Evolutionary conservation across 2,797 vertebrate species (phyloP), one percentile per base, ranked within the genome.

Genomic region (Pterois miles): DNA sequence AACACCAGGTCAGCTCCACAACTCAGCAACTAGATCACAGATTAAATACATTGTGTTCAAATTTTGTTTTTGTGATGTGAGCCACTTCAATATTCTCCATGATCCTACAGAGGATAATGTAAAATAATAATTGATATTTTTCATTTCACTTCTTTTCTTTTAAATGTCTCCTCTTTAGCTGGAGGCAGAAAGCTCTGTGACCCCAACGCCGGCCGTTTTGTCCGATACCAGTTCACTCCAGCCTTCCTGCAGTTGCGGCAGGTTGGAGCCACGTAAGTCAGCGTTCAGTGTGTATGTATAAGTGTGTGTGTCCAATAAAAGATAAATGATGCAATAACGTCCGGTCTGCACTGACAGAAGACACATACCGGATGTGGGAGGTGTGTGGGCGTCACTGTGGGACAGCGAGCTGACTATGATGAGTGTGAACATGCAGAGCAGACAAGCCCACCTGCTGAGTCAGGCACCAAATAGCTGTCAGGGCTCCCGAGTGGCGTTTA

Each of bases 211-310:
- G 98, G 98, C 0, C 97, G 98, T 23, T 99, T 99, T 70, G 98
- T 99, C 34, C 95, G 98, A 74, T 99, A 99, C 82, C 98, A 99
- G 94, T 99, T 99, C 90, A 99, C 97, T 3, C 98, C 98, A 0
- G 97, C 98, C 65, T 99, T 99, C 75, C 96, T 99, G 68, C 93
- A 97, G 52, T 93, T 99, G 86, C 97, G 97, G 68, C 97, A 99
- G 93, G 97, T 99, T 80, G 98, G 98, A 91, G 98, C 98, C 88
- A 99, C 98, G 98, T 99, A 95, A 97, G 97, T 98, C 20, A 2
- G 34, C 36, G 20, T 67, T 58, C 34, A 10, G 25, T 25, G 31
- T 53, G 9, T 52, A 3, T 50, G 25, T 36, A 40, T 59, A n/a
- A n/a, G n/a, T n/a, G n/a, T 3, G 5, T 6, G 8, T 2, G 43